phyloP scores from a whole-genome alignment of 2,113 vertebrate genomes.

The Phylloscopus whistleri region DNA sequence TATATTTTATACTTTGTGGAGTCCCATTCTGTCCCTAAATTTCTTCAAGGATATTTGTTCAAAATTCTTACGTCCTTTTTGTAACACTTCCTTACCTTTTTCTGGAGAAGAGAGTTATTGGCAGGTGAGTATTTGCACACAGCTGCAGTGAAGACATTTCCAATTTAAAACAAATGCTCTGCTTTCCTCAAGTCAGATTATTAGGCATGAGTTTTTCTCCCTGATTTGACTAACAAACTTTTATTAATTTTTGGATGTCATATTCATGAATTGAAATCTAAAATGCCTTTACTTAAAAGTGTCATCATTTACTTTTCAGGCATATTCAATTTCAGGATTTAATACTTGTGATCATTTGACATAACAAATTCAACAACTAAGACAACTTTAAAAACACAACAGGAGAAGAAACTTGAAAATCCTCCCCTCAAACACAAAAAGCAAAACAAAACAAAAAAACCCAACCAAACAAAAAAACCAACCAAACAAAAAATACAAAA shows the following conservation, averaged over 20 bases:
- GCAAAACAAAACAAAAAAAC: no score
- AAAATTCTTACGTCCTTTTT: not conserved
- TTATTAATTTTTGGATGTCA: not conserved
- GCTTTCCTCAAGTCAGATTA: not conserved
- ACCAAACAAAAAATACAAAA: no score
- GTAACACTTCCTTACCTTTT: not conserved
- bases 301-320: not conserved
- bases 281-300: not conserved
- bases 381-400: not conserved
- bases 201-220: not conserved
- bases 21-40: not conserved
- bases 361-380: not conserved
- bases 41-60: not conserved
- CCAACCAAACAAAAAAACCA: no score
- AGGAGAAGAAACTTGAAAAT: not conserved
- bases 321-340: not conserved
- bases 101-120: not conserved
- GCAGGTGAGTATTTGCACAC: not conserved
- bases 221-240: not conserved
- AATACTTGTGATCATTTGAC: not conserved
- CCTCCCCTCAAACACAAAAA: accelerated
- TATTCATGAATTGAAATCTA: not conserved
- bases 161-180: not conserved
- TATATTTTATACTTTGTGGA: not conserved
- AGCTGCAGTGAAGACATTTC: not conserved